phyloP scores from a whole-genome alignment of 2,113 vertebrate genomes.

The Festucalex cinctus region DNA sequence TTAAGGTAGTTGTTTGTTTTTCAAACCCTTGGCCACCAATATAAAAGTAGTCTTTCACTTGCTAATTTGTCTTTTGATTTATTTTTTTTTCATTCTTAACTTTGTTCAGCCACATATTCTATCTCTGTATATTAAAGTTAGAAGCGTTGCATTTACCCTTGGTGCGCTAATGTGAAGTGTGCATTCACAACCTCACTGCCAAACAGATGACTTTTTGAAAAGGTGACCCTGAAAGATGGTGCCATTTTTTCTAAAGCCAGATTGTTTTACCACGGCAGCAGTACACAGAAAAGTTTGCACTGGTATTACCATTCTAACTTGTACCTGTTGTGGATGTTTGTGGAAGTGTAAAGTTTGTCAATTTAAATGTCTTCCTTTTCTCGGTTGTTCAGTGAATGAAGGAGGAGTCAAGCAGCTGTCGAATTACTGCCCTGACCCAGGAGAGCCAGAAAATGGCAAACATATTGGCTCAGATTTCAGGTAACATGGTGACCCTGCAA shows the following conservation, averaged over 20 bases:
- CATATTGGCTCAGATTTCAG: conserved; percentile 93
- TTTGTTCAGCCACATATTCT: conserved; percentile 1
- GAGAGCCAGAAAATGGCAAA: conserved; percentile 96
- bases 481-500: conserved; percentile 65
- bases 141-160: conserved; percentile 31
- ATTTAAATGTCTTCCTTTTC: conserved; percentile 36
- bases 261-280: conserved; percentile 3
- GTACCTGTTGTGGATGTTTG: conserved; percentile 28
- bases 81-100: too few relatives aligned
- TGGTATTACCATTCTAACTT: conserved; percentile 6
- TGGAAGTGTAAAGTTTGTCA: conserved; percentile 23
- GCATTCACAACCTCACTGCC: conserved; percentile 12
- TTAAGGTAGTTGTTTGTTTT: too few relatives aligned
- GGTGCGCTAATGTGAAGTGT: conserved; percentile 18
- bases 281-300: background rate
- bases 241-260: conserved; percentile 14
- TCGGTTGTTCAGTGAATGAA: conserved; percentile 85
- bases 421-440: conserved; percentile 96
- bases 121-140: conserved; percentile 34
- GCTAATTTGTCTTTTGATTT: too few relatives aligned
- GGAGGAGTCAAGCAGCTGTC: conserved; percentile 97
- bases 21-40: too few relatives aligned
- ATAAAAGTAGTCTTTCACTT: too few relatives aligned
- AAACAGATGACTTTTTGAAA: conserved; percentile 29
- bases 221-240: conserved; percentile 27